These are phyloP conservation scores for Choristoneura rosaceana DNA, from an alignment of 2,888 invertebrate genomes.

Conservation along the genomic window DNA sequence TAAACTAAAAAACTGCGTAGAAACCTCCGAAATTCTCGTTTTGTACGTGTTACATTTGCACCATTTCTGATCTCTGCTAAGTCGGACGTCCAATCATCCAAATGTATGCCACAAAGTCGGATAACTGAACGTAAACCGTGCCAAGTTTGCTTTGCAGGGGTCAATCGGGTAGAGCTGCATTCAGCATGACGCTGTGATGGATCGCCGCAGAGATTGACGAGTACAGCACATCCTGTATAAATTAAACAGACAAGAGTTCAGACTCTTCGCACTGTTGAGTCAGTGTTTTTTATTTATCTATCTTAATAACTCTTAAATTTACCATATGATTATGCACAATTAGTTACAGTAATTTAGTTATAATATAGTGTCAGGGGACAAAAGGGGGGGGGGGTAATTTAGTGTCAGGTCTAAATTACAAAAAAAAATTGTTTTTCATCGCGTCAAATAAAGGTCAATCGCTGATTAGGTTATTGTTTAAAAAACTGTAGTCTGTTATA, in stretches of 20 bases:
- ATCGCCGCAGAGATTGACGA: not conserved
- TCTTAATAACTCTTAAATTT: no score
- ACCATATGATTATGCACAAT: no score
- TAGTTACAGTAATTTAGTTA: no score
- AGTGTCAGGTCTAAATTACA: no score
- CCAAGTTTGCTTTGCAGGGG: slow-evolving; percentile 11
- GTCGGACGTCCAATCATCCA: slow-evolving; percentile 13
- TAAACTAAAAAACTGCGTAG: not conserved
- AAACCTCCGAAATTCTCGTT: not conserved
- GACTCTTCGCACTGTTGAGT: not conserved
- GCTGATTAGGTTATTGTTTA: no score
- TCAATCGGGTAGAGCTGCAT: not conserved
- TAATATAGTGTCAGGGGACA: no score
- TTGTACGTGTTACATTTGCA: not conserved
- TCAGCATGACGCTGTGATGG: slow-evolving; percentile 5
- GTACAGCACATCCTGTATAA: not conserved
- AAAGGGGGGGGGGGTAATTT: no score
- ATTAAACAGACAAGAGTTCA: not conserved
- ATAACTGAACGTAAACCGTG: not conserved
- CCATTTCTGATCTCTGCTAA: not conserved
- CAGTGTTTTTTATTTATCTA: not conserved
- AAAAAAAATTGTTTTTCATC: no score
- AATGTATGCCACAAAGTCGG: slow-evolving; percentile 15
- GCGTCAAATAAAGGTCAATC: no score
- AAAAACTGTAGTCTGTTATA: no score